phyloP scores from a whole-genome alignment of 2,797 vertebrate species.

The Oryzias dopingdopingensis region DNA sequence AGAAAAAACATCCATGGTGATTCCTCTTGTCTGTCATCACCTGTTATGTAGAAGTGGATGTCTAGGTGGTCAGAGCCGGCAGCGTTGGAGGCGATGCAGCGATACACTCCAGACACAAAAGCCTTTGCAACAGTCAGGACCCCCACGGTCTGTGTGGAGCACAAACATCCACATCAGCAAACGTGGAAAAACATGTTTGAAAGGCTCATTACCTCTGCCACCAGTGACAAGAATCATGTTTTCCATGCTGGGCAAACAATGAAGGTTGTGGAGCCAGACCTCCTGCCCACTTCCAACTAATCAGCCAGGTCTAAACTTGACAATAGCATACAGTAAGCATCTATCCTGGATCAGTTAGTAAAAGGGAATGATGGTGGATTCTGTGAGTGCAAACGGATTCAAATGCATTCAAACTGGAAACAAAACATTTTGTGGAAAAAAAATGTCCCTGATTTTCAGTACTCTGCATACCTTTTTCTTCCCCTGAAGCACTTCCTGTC shows the following conservation, averaged over 20 bases:
- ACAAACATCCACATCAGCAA: conserved; percentile 46
- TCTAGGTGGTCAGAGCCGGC: conserved; percentile 83
- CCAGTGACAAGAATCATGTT: conserved; percentile 43
- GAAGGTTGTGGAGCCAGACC: conserved; percentile 47
- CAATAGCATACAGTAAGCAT: background rate
- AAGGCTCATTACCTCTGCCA: conserved; percentile 43
- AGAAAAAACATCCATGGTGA: background rate
- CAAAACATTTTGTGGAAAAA: background rate
- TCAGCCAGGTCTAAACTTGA: conserved; percentile 29
- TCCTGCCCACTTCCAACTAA: conserved; percentile 44
- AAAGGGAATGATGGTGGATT: too few species aligned
- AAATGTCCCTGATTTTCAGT: background rate
- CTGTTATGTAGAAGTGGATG: conserved; percentile 89
- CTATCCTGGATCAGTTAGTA: background rate
- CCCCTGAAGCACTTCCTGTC: conserved; percentile 85
- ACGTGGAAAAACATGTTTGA: conserved; percentile 14
- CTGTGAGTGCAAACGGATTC: too few species aligned
- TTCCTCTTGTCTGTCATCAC: conserved; percentile 70
- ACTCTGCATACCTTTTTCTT: conserved; percentile 87
- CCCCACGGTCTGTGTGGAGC: conserved; percentile 83
- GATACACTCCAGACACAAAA: conserved; percentile 88
- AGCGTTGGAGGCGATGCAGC: conserved; percentile 88
- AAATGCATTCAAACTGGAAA: background rate
- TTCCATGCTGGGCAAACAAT: conserved; percentile 48
- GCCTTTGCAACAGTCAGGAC: conserved; percentile 87